Base-by-base conservation (phyloP, 2,888 invertebrate species). In the Corythucha ciliata region DNA sequence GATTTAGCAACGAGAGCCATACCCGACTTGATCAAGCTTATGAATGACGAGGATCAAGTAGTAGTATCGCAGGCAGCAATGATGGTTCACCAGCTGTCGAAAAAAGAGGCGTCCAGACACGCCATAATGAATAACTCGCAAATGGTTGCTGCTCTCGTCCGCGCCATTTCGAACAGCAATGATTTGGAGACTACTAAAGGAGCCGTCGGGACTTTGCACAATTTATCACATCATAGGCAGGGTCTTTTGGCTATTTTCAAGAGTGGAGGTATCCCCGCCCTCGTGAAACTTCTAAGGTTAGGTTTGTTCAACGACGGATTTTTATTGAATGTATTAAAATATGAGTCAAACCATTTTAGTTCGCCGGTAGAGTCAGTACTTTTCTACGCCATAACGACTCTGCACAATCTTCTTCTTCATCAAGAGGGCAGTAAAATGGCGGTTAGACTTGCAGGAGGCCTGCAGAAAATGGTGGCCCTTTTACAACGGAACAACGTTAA, bases 341-440 rank as follows among this genome's bases (percentile, higher is more conserved):
- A 10, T 29, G 10, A 12, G 12, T 10, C n/a, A 29, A 10, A 10
- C 29, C 7, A 24, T 58, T 64, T 7, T 64, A 76, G 92, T 64
- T 96, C 94, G 5, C 92, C 93, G 0, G 88, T 96, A 32, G 96
- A 98, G 69, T 88, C 92, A 24, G 96, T 99, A 25, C 76, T 98
- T 33, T 97, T 97, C 71, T 98, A 99, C 67, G 97, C 98, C 6
- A 94, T 98, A 58, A 98, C 97, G 2, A 99, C 98, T 18, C 78
- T 99, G 40, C 96, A 99, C 69, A 99, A 98, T 68, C 76, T 99
- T 27, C 74, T 99, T 48, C 74, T 97, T 49, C 96, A 99, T 69
- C 96, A 98, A 71, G 97, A 97, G 67, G 94, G 92, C 21, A 93
- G 94, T 32, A 98, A 98, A 71, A 93, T 92, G 89, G 94, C 93